These are phyloP conservation scores for Formica selysi DNA, from an alignment of 1,140 invertebrate species.

Conservation along the genomic window DNA sequence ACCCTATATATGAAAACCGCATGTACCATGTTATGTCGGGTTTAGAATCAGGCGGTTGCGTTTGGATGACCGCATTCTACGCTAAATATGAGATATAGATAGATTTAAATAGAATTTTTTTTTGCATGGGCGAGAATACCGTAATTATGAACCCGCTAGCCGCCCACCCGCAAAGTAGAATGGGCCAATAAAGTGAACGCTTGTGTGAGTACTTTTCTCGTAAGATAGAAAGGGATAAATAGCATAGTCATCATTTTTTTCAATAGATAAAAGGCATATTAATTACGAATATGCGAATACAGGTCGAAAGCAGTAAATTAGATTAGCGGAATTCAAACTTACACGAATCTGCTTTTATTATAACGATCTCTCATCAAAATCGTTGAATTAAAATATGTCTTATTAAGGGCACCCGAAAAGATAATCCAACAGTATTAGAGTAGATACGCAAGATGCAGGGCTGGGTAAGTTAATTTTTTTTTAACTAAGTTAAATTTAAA, in stretches of 20 bases:
- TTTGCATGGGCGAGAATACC: not conserved
- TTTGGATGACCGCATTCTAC: not conserved
- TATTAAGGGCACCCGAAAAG: not conserved
- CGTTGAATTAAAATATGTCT: not conserved
- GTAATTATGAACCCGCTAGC: not conserved
- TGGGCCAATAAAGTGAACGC: not conserved
- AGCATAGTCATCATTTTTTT: not conserved
- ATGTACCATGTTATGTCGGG: not conserved
- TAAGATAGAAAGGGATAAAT: not conserved
- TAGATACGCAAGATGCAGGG: no score
- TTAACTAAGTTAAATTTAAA: no score
- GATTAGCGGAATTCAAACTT: not conserved
- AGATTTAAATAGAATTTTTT: constrained; percentile 13
- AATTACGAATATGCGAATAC: not conserved
- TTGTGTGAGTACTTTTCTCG: not conserved
- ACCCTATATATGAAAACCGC: not conserved
- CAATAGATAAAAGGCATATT: not conserved
- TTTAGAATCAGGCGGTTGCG: not conserved
- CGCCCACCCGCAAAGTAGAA: not conserved
- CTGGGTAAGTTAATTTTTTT: no score
- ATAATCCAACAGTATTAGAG: not conserved
- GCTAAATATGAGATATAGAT: constrained; percentile 7
- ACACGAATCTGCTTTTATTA: not conserved
- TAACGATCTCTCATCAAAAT: not conserved
- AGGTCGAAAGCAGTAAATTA: not conserved